Percentiles rank a stretch among this genome's conserved stretches.
phyloP scores from a whole-genome alignment of 2,113 vertebrate genomes.

The Psephotus haematonotus region DNA sequence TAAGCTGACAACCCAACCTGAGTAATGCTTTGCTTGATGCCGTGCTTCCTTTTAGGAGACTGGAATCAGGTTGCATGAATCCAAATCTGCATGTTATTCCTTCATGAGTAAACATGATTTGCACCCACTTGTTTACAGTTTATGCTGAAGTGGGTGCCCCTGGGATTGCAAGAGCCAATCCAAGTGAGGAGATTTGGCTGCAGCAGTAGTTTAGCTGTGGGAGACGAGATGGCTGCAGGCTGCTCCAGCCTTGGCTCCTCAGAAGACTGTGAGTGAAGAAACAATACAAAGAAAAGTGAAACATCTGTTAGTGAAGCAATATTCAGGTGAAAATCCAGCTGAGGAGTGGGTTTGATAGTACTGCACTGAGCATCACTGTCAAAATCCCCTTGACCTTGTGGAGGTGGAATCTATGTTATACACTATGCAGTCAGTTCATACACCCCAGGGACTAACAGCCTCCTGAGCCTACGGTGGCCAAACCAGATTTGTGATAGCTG shows the following conservation, averaged over 20 bases:
- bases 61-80: not conserved
- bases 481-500: not conserved
- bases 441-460: not conserved
- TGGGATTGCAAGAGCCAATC: not conserved
- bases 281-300: not conserved
- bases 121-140: not conserved
- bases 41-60: not conserved
- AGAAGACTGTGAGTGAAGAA: not conserved
- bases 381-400: not conserved
- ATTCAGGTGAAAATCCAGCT: not conserved
- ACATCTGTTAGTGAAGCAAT: not conserved
- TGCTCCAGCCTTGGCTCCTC: not conserved
- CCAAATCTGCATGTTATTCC: not conserved
- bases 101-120: not conserved
- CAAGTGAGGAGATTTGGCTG: not conserved
- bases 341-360: not conserved
- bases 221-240: not conserved
- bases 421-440: not conserved
- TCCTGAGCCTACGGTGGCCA: not conserved
- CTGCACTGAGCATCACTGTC: not conserved
- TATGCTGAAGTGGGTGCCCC: not conserved
- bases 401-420: not conserved
- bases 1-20: not conserved
- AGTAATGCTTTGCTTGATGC: not conserved
- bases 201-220: not conserved